A percentile compares a stretch with the other conserved stretches of the same genome.
Conservation (phyloP, 1,140 invertebrate genomes). For the Anastatus disparis region DNA sequence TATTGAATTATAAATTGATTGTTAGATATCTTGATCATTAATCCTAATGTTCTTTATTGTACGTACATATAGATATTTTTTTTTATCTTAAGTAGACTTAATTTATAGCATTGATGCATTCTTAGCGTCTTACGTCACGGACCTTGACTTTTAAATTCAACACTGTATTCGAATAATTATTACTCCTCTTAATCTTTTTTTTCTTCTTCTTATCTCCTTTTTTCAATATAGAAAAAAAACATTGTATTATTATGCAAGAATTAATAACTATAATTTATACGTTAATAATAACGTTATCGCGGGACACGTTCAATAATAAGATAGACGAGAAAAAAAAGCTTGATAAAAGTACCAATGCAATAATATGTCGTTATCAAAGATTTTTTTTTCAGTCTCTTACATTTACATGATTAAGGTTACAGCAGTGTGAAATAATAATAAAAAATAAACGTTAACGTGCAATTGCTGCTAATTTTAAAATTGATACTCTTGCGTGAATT, state of each 20-base stretch:
- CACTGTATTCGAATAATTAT: constrained; percentile 28
- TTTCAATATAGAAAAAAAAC: background rate
- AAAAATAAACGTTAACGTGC: background rate
- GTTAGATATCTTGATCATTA: constrained; percentile 12
- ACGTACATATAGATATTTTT: too few relatives aligned
- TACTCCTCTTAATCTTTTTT: constrained; percentile 4
- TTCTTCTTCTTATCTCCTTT: background rate
- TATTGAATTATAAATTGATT: constrained; percentile 32
- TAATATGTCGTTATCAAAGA: background rate
- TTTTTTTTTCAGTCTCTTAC: too few relatives aligned
- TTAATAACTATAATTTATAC: background rate
- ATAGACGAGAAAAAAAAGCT: background rate
- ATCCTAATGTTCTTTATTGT: constrained; percentile 16
- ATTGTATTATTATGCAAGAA: constrained; percentile 4
- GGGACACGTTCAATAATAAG: background rate
- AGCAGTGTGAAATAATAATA: background rate
- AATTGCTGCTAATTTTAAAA: background rate
- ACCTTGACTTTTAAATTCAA: constrained; percentile 39
- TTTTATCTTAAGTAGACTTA: constrained; percentile 31
- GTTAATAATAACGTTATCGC: constrained; percentile 11
- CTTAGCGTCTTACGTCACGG: constrained; percentile 20
- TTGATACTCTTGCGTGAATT: background rate
- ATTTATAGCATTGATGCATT: constrained; percentile 32
- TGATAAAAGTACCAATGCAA: too few relatives aligned
- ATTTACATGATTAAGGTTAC: background rate